Conservation (phyloP, 2,113 vertebrate genomes). For the Ctenomys sociabilis region DNA sequence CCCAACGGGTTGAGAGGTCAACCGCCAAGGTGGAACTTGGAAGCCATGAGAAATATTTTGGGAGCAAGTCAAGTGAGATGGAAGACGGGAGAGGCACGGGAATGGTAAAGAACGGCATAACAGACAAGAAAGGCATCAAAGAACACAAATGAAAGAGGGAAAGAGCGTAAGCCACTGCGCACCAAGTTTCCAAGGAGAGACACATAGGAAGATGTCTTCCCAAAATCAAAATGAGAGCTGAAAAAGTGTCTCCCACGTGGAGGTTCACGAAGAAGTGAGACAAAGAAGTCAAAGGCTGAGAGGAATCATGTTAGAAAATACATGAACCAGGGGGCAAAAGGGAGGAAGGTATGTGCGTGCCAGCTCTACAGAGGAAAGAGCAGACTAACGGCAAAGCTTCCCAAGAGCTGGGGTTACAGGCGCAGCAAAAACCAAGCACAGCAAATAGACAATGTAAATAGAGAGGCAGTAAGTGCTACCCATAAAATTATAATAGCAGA, state of each 20-base stretch:
- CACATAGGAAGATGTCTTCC: fast-evolving
- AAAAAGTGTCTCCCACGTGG: background rate
- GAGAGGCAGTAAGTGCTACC: background rate
- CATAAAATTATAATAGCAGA: background rate
- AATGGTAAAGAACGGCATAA: fast-evolving
- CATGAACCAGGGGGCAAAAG: no score
- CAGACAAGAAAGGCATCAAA: fast-evolving
- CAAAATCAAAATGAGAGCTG: background rate
- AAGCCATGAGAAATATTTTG: fast-evolving
- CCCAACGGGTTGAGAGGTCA: fast-evolving
- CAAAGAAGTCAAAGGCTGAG: no score
- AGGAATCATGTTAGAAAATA: background rate
- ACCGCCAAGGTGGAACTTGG: fast-evolving
- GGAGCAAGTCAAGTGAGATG: fast-evolving
- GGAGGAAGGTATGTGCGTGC: background rate
- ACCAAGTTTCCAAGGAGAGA: background rate
- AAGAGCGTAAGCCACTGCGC: background rate
- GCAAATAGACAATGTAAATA: background rate
- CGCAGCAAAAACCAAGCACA: background rate
- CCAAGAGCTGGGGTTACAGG: no score
- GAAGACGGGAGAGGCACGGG: fast-evolving
- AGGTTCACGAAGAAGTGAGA: no score
- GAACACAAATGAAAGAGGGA: fast-evolving
- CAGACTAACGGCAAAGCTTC: background rate
- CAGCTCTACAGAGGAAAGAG: fast-evolving